Conservation (phyloP, 2,888 invertebrate genomes). For the Amaurobius ferox region DNA sequence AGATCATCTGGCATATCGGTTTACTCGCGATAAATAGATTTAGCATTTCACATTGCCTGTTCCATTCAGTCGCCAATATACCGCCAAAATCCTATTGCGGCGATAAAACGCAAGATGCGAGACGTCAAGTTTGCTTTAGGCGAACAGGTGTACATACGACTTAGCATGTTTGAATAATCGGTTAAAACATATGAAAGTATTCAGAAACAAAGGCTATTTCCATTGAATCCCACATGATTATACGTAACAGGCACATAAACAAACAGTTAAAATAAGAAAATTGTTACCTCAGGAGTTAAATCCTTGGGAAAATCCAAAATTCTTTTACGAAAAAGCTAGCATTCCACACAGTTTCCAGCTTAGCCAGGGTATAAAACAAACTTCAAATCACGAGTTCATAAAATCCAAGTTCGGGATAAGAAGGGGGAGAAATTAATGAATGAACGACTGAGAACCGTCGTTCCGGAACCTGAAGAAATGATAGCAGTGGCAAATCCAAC, state of each 20-base stretch:
- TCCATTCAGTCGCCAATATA: not conserved
- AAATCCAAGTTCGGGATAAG: not conserved
- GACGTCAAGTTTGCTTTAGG: too few species aligned
- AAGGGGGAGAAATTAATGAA: not conserved
- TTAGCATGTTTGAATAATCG: too few species aligned
- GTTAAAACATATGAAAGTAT: too few species aligned
- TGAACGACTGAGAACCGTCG: conserved; percentile 12
- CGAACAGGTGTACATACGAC: not conserved
- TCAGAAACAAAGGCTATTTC: too few species aligned
- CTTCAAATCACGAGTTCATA: not conserved
- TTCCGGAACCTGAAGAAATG: conserved; percentile 37
- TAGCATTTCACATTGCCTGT: not conserved
- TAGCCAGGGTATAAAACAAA: not conserved
- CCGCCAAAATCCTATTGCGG: not conserved
- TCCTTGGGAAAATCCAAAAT: not conserved
- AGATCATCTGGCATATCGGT: too few species aligned
- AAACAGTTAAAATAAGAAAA: not conserved
- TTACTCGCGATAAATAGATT: too few species aligned
- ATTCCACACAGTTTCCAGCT: conserved; percentile 6
- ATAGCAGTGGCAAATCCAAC: conserved; percentile 53
- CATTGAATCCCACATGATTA: too few species aligned
- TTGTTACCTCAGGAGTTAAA: not conserved
- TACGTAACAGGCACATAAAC: not conserved
- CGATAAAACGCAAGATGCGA: too few species aligned
- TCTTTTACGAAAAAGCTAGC: not conserved